These are phyloP conservation scores for Ophiothrix spiculata DNA, from an alignment of 35 echinoderm and acorn worm species.

Conservation along the genomic window DNA sequence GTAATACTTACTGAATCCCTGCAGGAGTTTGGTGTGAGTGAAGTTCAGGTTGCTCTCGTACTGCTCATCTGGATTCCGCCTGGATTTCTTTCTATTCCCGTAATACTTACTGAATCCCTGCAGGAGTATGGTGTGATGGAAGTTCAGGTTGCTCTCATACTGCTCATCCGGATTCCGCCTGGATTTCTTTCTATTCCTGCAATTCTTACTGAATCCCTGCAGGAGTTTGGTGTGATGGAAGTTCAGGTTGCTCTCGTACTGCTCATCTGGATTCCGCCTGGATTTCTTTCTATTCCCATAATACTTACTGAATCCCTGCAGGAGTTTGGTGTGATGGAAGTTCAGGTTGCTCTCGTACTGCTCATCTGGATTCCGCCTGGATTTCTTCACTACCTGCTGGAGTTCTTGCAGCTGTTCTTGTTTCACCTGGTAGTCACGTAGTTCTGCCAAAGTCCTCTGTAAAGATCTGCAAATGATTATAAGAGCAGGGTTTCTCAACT, in stretches of 20 bases:
- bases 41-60: too few relatives aligned
- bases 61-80: too few relatives aligned
- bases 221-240: conserved; percentile 70
- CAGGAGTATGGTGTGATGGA: conserved; percentile 59
- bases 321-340: conserved; percentile 68
- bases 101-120: conserved; percentile 72
- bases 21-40: too few relatives aligned
- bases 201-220: conserved; percentile 69
- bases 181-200: conserved; percentile 35
- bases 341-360: conserved; percentile 87
- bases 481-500: too few relatives aligned
- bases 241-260: conserved; percentile 82
- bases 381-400: conserved; percentile 47
- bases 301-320: conserved; percentile 74
- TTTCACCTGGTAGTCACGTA: conserved; percentile 87
- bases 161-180: conserved; percentile 69
- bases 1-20: too few relatives aligned
- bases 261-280: conserved; percentile 66
- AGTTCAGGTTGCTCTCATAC: conserved; percentile 78
- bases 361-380: conserved; percentile 59
- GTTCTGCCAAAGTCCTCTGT: conserved; percentile 79
- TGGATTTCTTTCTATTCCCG: too few relatives aligned
- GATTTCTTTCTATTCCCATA: conserved; percentile 41
- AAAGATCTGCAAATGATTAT: conserved; percentile 67
- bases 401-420: conserved; percentile 80